Evolutionary conservation across 2,888 invertebrate species (phyloP).

Genomic region (Eristalinus aeneus): DNA sequence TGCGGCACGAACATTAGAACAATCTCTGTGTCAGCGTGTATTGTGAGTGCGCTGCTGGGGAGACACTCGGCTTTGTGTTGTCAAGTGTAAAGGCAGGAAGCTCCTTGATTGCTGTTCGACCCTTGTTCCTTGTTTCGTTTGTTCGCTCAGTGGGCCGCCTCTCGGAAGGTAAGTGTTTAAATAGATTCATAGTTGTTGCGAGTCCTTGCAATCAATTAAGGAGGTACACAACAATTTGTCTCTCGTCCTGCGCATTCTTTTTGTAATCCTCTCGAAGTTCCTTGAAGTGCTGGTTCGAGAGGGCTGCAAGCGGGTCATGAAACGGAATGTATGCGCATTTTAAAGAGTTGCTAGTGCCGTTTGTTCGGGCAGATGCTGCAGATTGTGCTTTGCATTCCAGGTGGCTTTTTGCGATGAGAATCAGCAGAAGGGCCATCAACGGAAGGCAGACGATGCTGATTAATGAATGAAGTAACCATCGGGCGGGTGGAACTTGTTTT

Average conservation of each 20-base stretch:
- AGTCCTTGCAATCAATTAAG: slow-evolving; percentile 11
- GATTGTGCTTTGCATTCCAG: not conserved
- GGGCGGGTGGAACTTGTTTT: no score
- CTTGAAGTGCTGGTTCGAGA: not conserved
- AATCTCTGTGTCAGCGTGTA: not conserved
- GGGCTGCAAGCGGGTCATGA: not conserved
- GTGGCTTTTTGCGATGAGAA: not conserved
- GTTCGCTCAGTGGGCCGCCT: not conserved
- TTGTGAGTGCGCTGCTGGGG: not conserved
- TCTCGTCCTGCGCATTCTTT: not conserved
- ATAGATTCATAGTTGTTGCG: not conserved
- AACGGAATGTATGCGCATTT: not conserved
- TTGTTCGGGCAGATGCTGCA: not conserved
- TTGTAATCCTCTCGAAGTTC: not conserved
- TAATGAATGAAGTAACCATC: no score
- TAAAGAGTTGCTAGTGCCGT: not conserved
- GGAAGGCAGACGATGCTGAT: no score
- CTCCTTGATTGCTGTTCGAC: not conserved
- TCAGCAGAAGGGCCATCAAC: no score
- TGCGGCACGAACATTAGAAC: not conserved
- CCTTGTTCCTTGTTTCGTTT: not conserved
- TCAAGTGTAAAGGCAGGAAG: slow-evolving; percentile 2
- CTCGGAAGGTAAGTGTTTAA: not conserved
- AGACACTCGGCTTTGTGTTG: not conserved
- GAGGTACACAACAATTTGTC: slow-evolving; percentile 7